Evolutionary conservation across 2,113 vertebrate genomes (phyloP).

Genomic region (Platanista minor): DNA sequence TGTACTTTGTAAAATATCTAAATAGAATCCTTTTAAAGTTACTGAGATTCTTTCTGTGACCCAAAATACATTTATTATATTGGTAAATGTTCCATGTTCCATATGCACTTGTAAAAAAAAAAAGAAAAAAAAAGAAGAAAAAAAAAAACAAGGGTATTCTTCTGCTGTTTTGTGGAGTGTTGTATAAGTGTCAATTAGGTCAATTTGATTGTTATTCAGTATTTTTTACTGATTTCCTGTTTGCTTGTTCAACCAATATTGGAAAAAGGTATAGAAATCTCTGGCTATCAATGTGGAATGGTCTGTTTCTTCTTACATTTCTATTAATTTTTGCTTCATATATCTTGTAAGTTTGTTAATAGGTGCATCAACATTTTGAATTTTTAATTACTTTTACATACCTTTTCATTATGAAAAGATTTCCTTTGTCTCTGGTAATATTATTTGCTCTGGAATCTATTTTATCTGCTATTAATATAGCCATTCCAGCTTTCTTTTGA

Average conservation of each 20-base stretch:
- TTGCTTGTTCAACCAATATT: not conserved
- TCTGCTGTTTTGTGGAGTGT: not conserved
- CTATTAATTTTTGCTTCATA: not conserved
- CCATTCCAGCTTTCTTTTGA: not conserved
- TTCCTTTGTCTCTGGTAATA: not conserved
- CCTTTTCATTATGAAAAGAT: not conserved
- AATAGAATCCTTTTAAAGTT: not conserved
- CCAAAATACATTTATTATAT: not conserved
- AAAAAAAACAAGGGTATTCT: not conserved
- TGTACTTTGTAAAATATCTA: not conserved
- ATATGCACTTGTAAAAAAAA: not conserved
- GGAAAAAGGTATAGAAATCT: not conserved
- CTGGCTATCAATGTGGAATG: not conserved
- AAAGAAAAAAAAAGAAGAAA: too few species aligned
- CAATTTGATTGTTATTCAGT: not conserved
- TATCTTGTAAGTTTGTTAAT: not conserved
- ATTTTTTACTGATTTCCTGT: not conserved
- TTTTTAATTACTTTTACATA: not conserved
- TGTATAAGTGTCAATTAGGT: not conserved
- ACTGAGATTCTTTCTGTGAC: not conserved
- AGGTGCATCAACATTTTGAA: not conserved
- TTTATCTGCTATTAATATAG: not conserved
- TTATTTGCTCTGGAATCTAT: not conserved
- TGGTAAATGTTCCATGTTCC: not conserved
- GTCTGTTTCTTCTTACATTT: not conserved